Evolutionary conservation across 2,888 invertebrate genomes (phyloP), one percentile per base, ranked within the genome.

Genomic region (Yponomeuta evonymella): DNA sequence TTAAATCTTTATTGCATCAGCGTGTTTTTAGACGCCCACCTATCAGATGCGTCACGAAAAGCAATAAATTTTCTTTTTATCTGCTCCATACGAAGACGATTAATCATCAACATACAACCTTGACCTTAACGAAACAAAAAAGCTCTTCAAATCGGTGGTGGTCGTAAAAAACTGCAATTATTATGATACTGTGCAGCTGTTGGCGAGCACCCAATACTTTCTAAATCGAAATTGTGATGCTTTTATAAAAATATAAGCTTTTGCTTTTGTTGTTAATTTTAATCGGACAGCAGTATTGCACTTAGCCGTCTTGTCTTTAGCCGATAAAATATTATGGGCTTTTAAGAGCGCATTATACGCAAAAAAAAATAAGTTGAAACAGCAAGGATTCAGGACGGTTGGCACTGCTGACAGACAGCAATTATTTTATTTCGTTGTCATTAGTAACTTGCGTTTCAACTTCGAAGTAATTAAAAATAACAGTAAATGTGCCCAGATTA

Each of bases 121-220:
- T 68, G 68, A 68, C 68, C 68, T 68, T 68, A 51, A 67, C 67
- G 10, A 65, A 67, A 64, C 36, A 23, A 68, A 68, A 68, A 68
- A 68, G 36, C 43, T 48, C n/a, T 48, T 43, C 29, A 65, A 51
- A 48, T 29, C 10, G 48, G 12, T 48, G 12, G 15, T 68, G 12
- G 15, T 68, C 43, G 6, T 23, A 51, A 69, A 63, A 15, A 15
- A 62, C 51, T 62, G 69, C 69, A 69, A 62, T 63, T 69, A 62
- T 63, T 62, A 36, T 62, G 69, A 69, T 33, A 63, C 62, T 36
- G 69, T 70, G 23, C 66, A 69, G 43, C 68, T 63, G 68, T 84
- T 90, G 90, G 90, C 87, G 72, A 75, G 72, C 76, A 74, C 81
- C 88, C 90, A 90, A 85, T 83, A 83, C 85, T 87, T 88, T 87